Evolutionary conservation across 2,888 invertebrate species (phyloP).

Genomic region (Euplexia lucipara): DNA sequence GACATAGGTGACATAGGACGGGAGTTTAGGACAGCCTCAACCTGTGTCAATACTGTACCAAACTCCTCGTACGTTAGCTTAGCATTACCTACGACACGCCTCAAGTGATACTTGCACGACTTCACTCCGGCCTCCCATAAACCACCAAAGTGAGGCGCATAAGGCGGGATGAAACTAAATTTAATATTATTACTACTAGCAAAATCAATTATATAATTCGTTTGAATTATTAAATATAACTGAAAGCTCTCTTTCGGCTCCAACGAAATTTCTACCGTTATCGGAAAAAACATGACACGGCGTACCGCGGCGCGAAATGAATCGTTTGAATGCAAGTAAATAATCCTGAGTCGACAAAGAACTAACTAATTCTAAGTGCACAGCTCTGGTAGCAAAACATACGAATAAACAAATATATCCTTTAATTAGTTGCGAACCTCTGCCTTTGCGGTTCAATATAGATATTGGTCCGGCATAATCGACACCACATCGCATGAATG

Average conservation of each 20-base stretch:
- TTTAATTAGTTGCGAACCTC: neutral
- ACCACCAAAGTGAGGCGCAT: slow-evolving; percentile 7
- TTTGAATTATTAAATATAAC: neutral
- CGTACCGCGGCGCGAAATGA: neutral
- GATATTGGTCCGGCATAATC: slow-evolving; percentile 1
- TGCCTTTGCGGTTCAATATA: slow-evolving; percentile 2
- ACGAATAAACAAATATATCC: slow-evolving; percentile 3
- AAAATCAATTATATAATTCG: too few relatives aligned
- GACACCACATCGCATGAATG: slow-evolving; percentile 7
- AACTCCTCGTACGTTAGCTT: too few relatives aligned
- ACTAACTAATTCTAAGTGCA: slow-evolving; percentile 2
- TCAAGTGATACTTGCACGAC: too few relatives aligned
- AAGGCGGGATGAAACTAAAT: slow-evolving; percentile 4
- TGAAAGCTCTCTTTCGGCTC: neutral
- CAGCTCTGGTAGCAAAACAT: too few relatives aligned
- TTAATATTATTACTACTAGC: neutral
- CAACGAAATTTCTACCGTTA: slow-evolving; percentile 8
- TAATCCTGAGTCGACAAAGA: neutral
- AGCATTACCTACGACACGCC: too few relatives aligned
- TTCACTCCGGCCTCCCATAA: too few relatives aligned
- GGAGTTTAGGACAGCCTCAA: slow-evolving; percentile 46
- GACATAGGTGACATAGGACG: slow-evolving; percentile 42
- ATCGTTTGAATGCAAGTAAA: slow-evolving; percentile 1
- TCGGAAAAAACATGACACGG: slow-evolving; percentile 1
- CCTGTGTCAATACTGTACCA: slow-evolving; percentile 34